phyloP scores from a whole-genome alignment of 2,888 invertebrate species.

The Limnephilus rhombicus region DNA sequence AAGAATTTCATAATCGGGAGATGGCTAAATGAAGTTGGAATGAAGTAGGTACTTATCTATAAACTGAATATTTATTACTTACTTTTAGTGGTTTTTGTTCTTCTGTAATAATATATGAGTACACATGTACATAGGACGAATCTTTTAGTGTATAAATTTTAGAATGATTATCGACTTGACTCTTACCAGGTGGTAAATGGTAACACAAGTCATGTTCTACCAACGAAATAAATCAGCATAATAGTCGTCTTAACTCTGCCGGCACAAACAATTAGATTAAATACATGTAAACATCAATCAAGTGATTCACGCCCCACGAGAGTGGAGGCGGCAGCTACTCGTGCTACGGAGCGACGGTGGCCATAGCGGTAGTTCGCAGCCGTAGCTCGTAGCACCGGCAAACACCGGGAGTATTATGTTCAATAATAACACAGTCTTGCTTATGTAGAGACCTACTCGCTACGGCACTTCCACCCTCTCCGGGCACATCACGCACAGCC shows the following conservation, averaged over 20 bases:
- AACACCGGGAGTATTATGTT: not conserved
- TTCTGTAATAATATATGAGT: not conserved
- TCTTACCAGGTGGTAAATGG: not conserved
- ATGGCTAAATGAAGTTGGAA: too few relatives aligned
- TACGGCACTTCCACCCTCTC: not conserved
- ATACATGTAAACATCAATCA: conserved; percentile 1
- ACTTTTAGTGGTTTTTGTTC: too few relatives aligned
- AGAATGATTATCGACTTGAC: not conserved
- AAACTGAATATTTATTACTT: too few relatives aligned
- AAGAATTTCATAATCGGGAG: too few relatives aligned
- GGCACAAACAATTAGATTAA: not conserved
- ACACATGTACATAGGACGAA: not conserved
- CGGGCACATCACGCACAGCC: conserved; percentile 38
- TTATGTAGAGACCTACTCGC: not conserved
- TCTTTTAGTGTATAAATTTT: not conserved
- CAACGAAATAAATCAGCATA: not conserved
- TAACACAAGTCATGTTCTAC: not conserved
- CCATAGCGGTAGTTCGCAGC: not conserved
- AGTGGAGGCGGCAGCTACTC: not conserved
- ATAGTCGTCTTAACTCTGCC: not conserved
- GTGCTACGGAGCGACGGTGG: not conserved
- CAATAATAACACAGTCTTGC: not conserved
- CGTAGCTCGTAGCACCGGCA: not conserved
- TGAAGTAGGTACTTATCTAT: too few relatives aligned
- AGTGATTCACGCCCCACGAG: not conserved